Evolutionary conservation across 2,113 vertebrate species (phyloP).

Genomic region (Grantiella picta): DNA sequence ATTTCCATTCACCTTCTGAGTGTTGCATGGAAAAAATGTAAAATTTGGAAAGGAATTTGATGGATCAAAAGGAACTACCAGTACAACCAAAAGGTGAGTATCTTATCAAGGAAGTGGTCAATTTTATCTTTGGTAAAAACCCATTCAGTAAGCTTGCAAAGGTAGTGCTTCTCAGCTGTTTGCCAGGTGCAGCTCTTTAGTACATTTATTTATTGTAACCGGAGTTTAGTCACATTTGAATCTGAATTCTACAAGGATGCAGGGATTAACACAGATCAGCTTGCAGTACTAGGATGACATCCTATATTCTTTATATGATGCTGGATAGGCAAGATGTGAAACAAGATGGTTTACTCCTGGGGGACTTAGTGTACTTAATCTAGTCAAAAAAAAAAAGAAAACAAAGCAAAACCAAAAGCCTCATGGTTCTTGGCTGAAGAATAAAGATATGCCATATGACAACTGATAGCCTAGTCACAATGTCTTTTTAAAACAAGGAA

Average conservation of each 20-base stretch:
- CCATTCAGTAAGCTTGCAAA: not conserved
- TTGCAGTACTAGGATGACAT: not conserved
- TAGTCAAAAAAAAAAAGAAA: not conserved
- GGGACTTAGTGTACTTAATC: not conserved
- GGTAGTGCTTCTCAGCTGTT: not conserved
- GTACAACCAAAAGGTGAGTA: not conserved
- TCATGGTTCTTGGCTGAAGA: not conserved
- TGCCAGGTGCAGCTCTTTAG: not conserved
- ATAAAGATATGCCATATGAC: not conserved
- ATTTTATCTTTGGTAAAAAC: not conserved
- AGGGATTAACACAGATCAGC: not conserved
- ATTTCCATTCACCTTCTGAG: not conserved
- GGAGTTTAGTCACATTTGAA: not conserved
- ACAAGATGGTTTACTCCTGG: not conserved
- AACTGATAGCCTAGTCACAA: slow-evolving; percentile 1
- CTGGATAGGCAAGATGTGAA: not conserved
- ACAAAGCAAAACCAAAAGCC: not conserved
- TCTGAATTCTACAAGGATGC: not conserved
- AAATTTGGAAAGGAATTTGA: not conserved
- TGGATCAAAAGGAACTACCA: not conserved
- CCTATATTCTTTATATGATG: not conserved
- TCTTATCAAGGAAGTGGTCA: not conserved
- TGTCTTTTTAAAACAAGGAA: not conserved
- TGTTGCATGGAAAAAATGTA: not conserved
- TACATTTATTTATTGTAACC: not conserved